Evolutionary conservation across 2,113 vertebrate species (phyloP), one percentile per base, ranked within the genome.

Genomic region (Serinus canaria): DNA sequence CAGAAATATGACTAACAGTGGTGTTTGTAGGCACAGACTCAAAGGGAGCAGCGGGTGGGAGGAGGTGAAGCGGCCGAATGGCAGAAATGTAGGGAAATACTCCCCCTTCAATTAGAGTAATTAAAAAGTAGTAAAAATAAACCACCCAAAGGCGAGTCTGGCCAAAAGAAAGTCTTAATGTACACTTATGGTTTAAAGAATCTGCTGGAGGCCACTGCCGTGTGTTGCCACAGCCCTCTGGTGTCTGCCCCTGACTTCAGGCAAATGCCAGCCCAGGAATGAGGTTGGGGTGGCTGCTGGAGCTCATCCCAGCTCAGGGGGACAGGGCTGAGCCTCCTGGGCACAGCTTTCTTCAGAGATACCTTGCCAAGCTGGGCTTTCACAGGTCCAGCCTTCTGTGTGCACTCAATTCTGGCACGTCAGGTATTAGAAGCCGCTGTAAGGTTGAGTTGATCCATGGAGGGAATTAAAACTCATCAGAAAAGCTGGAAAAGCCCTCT

Each of bases 51-150:
- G 83, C 0, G 69, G 76, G 89, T 90, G 62, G 92, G 90, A 96
- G 90, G 90, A 94, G 86, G 91, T 77, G 75, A 83, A 90, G 58
- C 0, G 8, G 77, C 95, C 74, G 35, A 96, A 72, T 47, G 74
- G 91, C 79, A 95, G 79, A 94, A 97, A 92, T 13, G 85, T 73
- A 92, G 96, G 82, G 73, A 97, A 97, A 94, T 92, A 94, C 47
- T 90, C 79, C 92, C 94, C 94, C 93, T 97, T 95, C 96, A 97
- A 97, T 96, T 96, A 97, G 92, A 95, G 94, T 90, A 97, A 97
- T 97, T 97, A 97, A 97, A 96, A 97, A 96, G 95, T 83, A 97
- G 95, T 95, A 97, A 96, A 97, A 97, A 97, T 95, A 97, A 97
- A 96, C 94, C 97, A 97, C 93, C 92, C 93, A 37, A 90, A 79